Evolutionary conservation across 2,797 vertebrate species (phyloP).

Genomic region (Acanthurus tractus): DNA sequence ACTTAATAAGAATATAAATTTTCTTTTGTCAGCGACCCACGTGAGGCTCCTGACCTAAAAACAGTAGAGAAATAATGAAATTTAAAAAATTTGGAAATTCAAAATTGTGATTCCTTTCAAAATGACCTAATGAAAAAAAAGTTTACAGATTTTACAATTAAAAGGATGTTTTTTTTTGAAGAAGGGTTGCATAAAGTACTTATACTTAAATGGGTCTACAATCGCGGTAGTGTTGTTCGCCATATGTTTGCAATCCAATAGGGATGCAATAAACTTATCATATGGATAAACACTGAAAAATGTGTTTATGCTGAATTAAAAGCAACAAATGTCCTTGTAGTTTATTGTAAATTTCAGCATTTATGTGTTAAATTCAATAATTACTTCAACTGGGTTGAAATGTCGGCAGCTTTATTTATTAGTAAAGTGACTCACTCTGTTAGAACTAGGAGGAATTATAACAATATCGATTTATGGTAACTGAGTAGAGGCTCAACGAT

Average conservation of each 20-base stretch:
- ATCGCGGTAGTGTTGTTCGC: neutral
- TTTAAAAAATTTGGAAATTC: neutral
- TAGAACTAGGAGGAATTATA: conserved; percentile 41
- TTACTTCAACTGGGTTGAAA: conserved; percentile 6
- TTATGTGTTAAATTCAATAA: neutral
- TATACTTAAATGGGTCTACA: too few relatives aligned
- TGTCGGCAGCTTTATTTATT: conserved; percentile 26
- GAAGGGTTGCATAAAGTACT: too few relatives aligned
- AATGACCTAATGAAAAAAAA: neutral
- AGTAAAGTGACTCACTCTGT: conserved; percentile 33
- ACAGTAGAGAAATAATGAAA: neutral
- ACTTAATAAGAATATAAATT: conserved; percentile 16
- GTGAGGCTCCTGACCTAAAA: conserved; percentile 11
- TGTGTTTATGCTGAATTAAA: neutral
- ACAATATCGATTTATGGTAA: conserved; percentile 52
- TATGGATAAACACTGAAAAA: neutral
- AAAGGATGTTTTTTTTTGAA: too few relatives aligned
- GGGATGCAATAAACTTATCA: neutral
- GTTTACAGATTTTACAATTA: too few relatives aligned
- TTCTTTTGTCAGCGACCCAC: conserved; percentile 16
- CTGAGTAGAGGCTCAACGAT: conserved; percentile 43
- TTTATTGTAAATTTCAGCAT: conserved; percentile 7
- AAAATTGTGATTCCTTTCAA: neutral
- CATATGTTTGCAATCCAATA: neutral
- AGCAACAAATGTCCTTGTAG: neutral